Base-by-base conservation (phyloP, 2,797 vertebrate genomes). In the Sciurus carolinensis region DNA sequence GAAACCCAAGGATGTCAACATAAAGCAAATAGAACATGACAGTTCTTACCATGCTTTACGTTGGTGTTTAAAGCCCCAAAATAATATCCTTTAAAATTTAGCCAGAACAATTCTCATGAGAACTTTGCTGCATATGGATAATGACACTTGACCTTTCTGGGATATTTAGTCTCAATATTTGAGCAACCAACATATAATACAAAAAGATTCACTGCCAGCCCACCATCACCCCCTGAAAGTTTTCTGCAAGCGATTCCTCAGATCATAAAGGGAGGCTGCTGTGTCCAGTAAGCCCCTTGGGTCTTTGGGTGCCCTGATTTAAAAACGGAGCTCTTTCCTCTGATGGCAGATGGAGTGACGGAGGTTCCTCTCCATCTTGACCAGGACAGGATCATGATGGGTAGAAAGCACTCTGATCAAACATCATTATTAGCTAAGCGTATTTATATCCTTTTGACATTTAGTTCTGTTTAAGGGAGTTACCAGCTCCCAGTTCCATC, bases 41-140 rank as follows among this genome's bases (percentile, higher is more conserved):
- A 62, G 64, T 44, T 92, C 90, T 76, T 71, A 71, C 81, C 50
- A 44, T 20, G 57, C 88, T 93, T 86, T 92, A 72, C 75, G 64
- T 59, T 47, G 47, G 26, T 50, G 57, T 73, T 94, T 82, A 97
- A 92, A 96, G 64, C 39, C 39, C 42, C 44, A 17, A 90, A 96
- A 95, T 95, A 90, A 87, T 91, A 92, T 54, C 84, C 64, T 94
- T 96, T 97, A 95, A 50, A 84, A 92, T 89, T 87, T 1, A 22
- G 57, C 42, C 36, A 94, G 93, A 97, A 83, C 47, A 77, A 33
- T 80, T 97, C 73, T 95, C 52, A 33, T 7, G 90, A 96, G 91
- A 93, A 77, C 30, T 44, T 90, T 17, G n/a, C 90, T 80, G 26
- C 54, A 26, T 39, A 10, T 79, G 28, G 59, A 69, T 91, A 96